Evolutionary conservation across 2,113 vertebrate genomes (phyloP), one percentile per base, ranked within the genome.

Genomic region (Geococcyx californianus): DNA sequence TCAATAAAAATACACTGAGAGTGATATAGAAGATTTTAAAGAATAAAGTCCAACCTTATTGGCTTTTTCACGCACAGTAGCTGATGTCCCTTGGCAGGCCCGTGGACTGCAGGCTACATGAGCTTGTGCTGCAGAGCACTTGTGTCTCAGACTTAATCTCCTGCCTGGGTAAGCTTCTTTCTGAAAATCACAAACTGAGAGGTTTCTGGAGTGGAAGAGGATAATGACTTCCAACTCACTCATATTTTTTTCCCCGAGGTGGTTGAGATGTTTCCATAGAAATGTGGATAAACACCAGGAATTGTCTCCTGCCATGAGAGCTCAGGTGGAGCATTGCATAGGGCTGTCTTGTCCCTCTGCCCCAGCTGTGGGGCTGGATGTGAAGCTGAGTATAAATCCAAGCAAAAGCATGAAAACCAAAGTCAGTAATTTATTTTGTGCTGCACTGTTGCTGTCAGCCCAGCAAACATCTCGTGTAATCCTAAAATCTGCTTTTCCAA

Each of bases 401-500:
- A 84, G 47, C 13, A 52, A 87, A 86, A 44, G 33, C 23, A 10
- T n/a, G 16, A 89, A 63, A 67, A 29, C 12, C 23, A 24, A 52
- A 89, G 44, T 51, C 82, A 70, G 24, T 3, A 0, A 49, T 77
- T n/a, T 31, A 31, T 73, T 87, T 84, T 70, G 68, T 54, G 45
- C 55, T 34, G 15, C 7, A 23, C 55, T 6, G 0, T 70, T 87
- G n/a, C 75, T 6, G 7, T 34, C 68, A 12, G 23, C 80, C 72
- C 0, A 0, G 20, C 55, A 79, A 56, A 72, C 25, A 13, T 31
- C 62, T 67, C 0, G 0, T 49, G 49, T 0, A 0, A 82, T 72
- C 77, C 62, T 56, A 45, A 84, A 94, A 84, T 82, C 56, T n/a
- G 70, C 74, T 89, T 87, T 94, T 87, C 67, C n/a, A 34, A 38